Conservation (phyloP, 2,797 vertebrate genomes). For the Sarcophilus harrisii region DNA sequence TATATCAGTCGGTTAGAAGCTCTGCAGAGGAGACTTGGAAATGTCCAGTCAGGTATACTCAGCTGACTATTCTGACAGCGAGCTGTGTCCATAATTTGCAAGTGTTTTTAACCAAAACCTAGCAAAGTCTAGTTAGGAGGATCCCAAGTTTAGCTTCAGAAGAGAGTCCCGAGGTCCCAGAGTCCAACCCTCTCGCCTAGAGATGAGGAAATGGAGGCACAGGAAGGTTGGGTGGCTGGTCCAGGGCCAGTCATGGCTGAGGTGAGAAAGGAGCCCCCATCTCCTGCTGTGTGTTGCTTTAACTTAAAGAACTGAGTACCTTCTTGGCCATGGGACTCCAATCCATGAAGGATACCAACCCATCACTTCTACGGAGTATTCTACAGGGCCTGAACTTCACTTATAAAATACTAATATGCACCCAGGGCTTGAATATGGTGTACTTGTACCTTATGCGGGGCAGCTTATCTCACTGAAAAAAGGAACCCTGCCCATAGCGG, state of each 20-base stretch:
- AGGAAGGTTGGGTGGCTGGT: too few relatives aligned
- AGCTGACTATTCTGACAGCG: background rate
- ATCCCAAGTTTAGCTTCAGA: background rate
- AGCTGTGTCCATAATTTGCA: background rate
- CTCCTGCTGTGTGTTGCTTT: background rate
- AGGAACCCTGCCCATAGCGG: background rate
- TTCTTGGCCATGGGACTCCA: background rate
- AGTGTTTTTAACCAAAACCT: background rate
- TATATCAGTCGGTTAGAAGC: conserved; percentile 96
- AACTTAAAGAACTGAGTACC: background rate
- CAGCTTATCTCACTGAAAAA: too few relatives aligned
- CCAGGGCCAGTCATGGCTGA: too few relatives aligned
- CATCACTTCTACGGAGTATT: background rate
- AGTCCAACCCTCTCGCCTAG: background rate
- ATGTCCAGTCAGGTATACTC: conserved; percentile 91
- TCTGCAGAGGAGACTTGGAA: conserved; percentile 94
- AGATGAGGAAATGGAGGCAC: background rate
- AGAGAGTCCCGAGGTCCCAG: background rate
- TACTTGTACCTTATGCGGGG: background rate
- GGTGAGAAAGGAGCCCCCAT: background rate
- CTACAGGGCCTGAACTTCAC: background rate
- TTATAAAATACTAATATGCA: background rate
- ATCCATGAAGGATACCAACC: background rate
- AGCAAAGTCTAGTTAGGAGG: background rate
- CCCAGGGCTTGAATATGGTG: background rate